phyloP scores from a whole-genome alignment of 2,888 invertebrate species.

The Conistra vaccinii region DNA sequence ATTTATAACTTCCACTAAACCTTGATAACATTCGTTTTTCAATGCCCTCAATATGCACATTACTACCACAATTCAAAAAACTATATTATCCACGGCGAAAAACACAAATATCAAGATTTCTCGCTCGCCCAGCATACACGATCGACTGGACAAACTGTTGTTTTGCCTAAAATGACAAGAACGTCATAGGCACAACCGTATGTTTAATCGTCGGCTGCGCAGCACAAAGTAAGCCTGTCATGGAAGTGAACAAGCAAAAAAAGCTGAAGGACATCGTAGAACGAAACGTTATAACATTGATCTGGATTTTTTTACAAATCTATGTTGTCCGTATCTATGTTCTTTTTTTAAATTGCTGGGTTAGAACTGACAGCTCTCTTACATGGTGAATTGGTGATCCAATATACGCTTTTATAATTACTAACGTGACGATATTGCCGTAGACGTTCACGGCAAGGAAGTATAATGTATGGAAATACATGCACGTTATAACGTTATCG shows the following conservation, averaged over 20 bases:
- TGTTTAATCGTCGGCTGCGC: slow-evolving; percentile 27
- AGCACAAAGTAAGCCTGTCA: slow-evolving; percentile 38
- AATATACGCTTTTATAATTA: not conserved
- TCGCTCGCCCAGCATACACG: not conserved
- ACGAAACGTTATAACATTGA: not conserved
- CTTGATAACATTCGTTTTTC: not conserved
- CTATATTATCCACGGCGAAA: not conserved
- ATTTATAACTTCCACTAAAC: not conserved
- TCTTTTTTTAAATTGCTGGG: not conserved
- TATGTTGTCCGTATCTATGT: not conserved
- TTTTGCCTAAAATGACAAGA: slow-evolving; percentile 49
- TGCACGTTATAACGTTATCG: not conserved
- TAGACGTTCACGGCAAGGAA: not conserved
- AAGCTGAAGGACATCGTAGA: not conserved
- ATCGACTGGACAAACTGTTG: slow-evolving; percentile 6
- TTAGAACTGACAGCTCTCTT: not conserved
- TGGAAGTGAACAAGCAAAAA: slow-evolving; percentile 1
- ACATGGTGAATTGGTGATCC: not conserved
- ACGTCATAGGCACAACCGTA: slow-evolving; percentile 35
- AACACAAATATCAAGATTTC: slow-evolving; percentile 2
- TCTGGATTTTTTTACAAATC: not conserved
- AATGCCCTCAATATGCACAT: not conserved
- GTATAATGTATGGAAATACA: not conserved
- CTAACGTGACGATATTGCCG: not conserved
- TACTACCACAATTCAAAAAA: not conserved